A percentile compares a stretch with the other conserved stretches of the same genome.
Evolutionary conservation across 2,797 vertebrate genomes (phyloP).

Genomic region (Cyclopterus lumpus): DNA sequence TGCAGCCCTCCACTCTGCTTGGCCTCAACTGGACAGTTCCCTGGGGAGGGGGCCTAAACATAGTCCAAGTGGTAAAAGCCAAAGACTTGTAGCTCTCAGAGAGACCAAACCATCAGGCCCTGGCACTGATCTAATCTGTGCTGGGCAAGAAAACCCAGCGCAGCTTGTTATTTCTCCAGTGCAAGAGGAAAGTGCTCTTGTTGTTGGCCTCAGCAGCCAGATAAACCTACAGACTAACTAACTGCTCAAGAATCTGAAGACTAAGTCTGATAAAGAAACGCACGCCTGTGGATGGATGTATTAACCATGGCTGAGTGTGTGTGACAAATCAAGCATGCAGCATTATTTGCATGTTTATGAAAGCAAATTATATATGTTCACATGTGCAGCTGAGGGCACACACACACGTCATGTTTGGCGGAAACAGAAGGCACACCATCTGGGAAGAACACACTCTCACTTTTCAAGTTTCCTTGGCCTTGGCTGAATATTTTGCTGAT

Average conservation of each 20-base stretch:
- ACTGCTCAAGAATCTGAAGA: conserved; percentile 69
- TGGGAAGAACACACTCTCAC: conserved; percentile 51
- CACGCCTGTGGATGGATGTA: conserved; percentile 37
- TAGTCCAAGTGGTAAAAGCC: conserved; percentile 63
- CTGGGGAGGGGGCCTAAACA: conserved; percentile 57
- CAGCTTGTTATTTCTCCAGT: conserved; percentile 69
- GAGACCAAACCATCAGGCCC: conserved; percentile 55
- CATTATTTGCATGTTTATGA: conserved; percentile 47
- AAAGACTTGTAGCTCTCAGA: conserved; percentile 63
- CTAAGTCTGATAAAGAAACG: conserved; percentile 54
- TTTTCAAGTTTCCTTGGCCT: conserved; percentile 56
- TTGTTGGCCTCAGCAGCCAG: conserved; percentile 56
- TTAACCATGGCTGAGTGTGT: conserved; percentile 36
- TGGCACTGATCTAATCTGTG: conserved; percentile 76
- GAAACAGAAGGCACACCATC: conserved; percentile 46
- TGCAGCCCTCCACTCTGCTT: conserved; percentile 48
- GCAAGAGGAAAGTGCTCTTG: conserved; percentile 61
- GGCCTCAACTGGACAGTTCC: conserved; percentile 48
- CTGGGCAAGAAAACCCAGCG: conserved; percentile 64
- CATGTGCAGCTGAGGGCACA: conserved; percentile 48
- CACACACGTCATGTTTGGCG: conserved; percentile 51
- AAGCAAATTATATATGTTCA: conserved; percentile 50
- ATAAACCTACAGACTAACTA: conserved; percentile 69
- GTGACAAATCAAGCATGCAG: conserved; percentile 43
- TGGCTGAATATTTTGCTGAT: conserved; percentile 48